A percentile compares a stretch with the other conserved stretches of the same genome.
Evolutionary conservation across 2,797 vertebrate genomes (phyloP).

Genomic region (Artibeus lituratus): DNA sequence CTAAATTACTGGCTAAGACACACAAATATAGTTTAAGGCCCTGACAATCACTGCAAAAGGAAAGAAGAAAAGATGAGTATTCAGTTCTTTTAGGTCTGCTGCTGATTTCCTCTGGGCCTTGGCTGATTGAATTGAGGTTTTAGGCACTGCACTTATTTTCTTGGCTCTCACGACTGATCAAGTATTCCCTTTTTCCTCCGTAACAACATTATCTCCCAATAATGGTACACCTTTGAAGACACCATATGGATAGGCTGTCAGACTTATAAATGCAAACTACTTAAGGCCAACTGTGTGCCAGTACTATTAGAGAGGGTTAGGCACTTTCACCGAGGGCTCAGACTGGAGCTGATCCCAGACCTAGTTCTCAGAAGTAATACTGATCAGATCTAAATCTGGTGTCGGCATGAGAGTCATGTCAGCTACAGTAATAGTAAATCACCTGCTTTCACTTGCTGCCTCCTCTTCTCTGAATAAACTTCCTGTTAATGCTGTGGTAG

Average conservation of each 20-base stretch:
- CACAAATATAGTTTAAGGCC: neutral
- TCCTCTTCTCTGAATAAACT: slow-evolving; percentile 33
- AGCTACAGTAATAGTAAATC: slow-evolving; percentile 42
- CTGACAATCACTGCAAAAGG: neutral
- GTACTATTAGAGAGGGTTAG: slow-evolving; percentile 67
- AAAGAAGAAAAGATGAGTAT: neutral
- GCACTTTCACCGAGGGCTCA: slow-evolving; percentile 60
- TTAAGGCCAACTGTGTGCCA: slow-evolving; percentile 64
- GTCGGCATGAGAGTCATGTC: slow-evolving; percentile 38
- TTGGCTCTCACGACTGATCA: slow-evolving; percentile 53
- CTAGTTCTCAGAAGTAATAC: slow-evolving; percentile 48
- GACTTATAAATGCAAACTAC: slow-evolving; percentile 71
- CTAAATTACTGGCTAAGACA: neutral
- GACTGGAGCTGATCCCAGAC: slow-evolving; percentile 54
- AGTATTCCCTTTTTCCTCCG: slow-evolving; percentile 54
- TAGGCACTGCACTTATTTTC: neutral
- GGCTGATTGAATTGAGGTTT: neutral
- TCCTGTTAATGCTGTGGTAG: neutral
- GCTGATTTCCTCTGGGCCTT: slow-evolving; percentile 13
- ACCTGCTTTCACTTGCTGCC: slow-evolving; percentile 39
- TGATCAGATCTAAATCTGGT: slow-evolving; percentile 61
- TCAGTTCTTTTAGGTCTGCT: neutral
- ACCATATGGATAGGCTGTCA: slow-evolving; percentile 67
- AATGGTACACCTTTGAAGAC: slow-evolving; percentile 75
- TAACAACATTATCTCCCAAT: slow-evolving; percentile 65